Evolutionary conservation across 1,140 invertebrate species (phyloP).

Genomic region (Pogonomyrmex barbatus): DNA sequence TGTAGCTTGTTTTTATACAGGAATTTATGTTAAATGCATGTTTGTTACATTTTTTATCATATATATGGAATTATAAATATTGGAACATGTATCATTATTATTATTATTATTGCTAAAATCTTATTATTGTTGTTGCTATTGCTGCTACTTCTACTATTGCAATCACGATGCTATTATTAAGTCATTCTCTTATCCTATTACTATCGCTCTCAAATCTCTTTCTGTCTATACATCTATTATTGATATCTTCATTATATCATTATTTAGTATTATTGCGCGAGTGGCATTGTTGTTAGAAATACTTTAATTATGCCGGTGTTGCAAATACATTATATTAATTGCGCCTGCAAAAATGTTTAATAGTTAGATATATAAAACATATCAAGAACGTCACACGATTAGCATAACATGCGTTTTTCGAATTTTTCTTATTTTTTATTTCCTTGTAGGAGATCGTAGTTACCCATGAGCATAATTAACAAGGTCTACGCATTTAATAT

Average conservation of each 20-base stretch:
- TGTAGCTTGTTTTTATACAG: slow-evolving; percentile 36
- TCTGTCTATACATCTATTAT: slow-evolving; percentile 34
- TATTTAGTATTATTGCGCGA: slow-evolving; percentile 64
- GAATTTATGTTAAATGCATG: slow-evolving; percentile 51
- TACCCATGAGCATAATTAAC: slow-evolving; percentile 67
- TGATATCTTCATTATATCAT: slow-evolving; percentile 52
- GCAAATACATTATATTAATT: slow-evolving; percentile 69
- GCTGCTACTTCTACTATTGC: slow-evolving; percentile 65
- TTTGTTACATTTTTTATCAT: slow-evolving; percentile 39
- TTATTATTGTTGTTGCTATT: slow-evolving; percentile 64
- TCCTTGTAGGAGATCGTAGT: slow-evolving; percentile 68
- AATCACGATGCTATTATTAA: slow-evolving; percentile 64
- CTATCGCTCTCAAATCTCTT: slow-evolving; percentile 44
- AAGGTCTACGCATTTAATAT: slow-evolving; percentile 70
- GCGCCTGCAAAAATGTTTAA: slow-evolving; percentile 68
- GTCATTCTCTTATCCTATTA: slow-evolving; percentile 50
- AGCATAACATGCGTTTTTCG: slow-evolving; percentile 61
- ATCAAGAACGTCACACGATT: slow-evolving; percentile 70
- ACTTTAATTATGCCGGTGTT: slow-evolving; percentile 72
- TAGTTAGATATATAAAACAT: slow-evolving; percentile 76
- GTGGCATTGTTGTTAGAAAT: slow-evolving; percentile 69
- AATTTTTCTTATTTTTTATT: slow-evolving; percentile 61
- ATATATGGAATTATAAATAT: not conserved
- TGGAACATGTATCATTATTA: slow-evolving; percentile 30
- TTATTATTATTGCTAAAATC: slow-evolving; percentile 51